phyloP scores from a whole-genome alignment of 2,113 vertebrate species.

The Amazona guildingii region DNA sequence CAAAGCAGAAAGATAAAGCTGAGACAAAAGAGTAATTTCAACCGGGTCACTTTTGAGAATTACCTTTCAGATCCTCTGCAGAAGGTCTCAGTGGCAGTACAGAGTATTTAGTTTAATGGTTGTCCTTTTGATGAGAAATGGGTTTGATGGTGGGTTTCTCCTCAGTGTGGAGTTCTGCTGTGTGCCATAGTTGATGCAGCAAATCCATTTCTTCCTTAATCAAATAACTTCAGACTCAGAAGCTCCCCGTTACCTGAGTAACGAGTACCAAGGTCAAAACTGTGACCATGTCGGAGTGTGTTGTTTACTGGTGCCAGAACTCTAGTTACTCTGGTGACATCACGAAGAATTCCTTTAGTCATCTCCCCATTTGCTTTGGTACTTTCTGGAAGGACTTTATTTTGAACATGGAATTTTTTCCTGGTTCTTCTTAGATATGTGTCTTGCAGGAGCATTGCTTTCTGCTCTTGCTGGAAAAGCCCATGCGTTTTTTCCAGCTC shows the following conservation, averaged over 20 bases:
- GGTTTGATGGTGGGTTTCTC: background rate
- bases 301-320: background rate
- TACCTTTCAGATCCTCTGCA: background rate
- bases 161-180: background rate
- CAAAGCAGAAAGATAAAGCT: background rate
- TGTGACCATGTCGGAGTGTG: background rate
- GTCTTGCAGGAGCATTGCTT: background rate
- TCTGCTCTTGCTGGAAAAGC: background rate
- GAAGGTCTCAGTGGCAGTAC: background rate
- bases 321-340: background rate
- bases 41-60: background rate
- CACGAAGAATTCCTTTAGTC: background rate
- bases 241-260: background rate
- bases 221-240: background rate
- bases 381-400: background rate
- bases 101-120: background rate
- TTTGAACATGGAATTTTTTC: background rate
- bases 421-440: background rate
- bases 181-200: background rate
- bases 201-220: background rate
- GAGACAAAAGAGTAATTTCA: background rate
- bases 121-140: background rate
- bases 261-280: fast-evolving
- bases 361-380: background rate
- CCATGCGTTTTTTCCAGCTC: background rate